Evolutionary conservation across 2,888 invertebrate species (phyloP).

Genomic region (Drosophila macrospina): DNA sequence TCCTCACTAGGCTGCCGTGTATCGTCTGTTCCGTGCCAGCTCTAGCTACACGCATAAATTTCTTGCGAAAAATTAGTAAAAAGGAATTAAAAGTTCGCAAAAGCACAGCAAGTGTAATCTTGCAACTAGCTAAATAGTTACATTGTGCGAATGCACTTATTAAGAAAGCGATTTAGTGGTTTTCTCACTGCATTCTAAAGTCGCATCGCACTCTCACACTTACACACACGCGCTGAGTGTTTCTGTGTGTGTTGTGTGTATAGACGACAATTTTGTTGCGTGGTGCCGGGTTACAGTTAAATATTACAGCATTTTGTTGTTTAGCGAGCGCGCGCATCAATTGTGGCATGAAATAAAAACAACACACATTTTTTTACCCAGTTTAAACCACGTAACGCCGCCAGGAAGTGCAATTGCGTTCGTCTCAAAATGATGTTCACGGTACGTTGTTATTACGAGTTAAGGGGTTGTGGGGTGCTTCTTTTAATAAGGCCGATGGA

Average conservation of each 20-base stretch:
- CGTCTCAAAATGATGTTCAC: conserved; percentile 82
- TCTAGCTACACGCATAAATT: conserved; percentile 64
- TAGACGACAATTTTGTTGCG: conserved; percentile 73
- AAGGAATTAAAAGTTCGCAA: conserved; percentile 27
- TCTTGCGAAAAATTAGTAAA: conserved; percentile 55
- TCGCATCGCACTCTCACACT: conserved; percentile 35
- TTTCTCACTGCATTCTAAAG: conserved; percentile 30
- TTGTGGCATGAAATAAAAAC: conserved; percentile 62
- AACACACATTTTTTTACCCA: conserved; percentile 36
- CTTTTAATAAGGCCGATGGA: conserved; percentile 35
- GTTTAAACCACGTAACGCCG: conserved; percentile 52
- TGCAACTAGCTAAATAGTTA: conserved; percentile 1
- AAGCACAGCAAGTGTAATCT: conserved; percentile 30
- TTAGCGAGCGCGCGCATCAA: conserved; percentile 48
- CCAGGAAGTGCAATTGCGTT: conserved; percentile 37
- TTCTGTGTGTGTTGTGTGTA: conserved; percentile 50
- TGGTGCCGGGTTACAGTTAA: conserved; percentile 79
- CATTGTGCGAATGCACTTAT: conserved; percentile 23
- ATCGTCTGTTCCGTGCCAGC: conserved; percentile 55
- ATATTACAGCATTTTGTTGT: conserved; percentile 63
- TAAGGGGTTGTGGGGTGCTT: conserved; percentile 39
- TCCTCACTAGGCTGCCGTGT: conserved; percentile 37
- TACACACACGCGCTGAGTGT: conserved; percentile 32
- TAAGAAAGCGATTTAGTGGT: conserved; percentile 12
- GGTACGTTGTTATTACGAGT: conserved; percentile 68